Conservation (phyloP, 1,140 invertebrate genomes). For the Nomia melanderi region DNA sequence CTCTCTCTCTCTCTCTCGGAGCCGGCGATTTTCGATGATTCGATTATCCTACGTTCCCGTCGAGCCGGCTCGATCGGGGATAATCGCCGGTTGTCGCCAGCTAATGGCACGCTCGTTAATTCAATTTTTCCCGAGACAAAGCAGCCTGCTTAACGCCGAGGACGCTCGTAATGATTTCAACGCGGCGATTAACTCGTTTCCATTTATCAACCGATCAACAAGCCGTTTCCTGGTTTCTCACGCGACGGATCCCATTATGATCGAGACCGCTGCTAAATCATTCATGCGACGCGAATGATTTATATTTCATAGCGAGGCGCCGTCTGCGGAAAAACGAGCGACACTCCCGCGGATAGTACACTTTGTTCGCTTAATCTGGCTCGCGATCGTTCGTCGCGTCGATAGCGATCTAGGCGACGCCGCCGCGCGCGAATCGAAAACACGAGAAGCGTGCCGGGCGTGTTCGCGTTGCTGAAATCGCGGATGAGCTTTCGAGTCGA, state of each 20-base stretch:
- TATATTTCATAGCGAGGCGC: background rate
- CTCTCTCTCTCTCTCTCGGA: no score
- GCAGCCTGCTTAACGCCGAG: background rate
- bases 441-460: no score
- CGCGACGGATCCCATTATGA: background rate
- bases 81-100: conserved; percentile 12
- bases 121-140: background rate
- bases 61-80: background rate
- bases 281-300: conserved; percentile 15
- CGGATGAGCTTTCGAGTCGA: background rate
- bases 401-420: no score
- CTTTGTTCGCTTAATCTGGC: no score
- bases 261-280: conserved; percentile 35
- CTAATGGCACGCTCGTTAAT: conserved; percentile 5
- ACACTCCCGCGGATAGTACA: no score
- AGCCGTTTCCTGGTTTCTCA: conserved; percentile 4
- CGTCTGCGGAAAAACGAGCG: background rate
- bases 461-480: background rate
- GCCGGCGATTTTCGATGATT: no score
- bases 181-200: background rate
- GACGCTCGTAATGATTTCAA: background rate
- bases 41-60: no score
- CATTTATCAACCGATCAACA: background rate
- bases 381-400: no score
- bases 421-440: no score